Base-by-base conservation (phyloP, 2,888 invertebrate genomes). In the Coelopa pilipes region DNA sequence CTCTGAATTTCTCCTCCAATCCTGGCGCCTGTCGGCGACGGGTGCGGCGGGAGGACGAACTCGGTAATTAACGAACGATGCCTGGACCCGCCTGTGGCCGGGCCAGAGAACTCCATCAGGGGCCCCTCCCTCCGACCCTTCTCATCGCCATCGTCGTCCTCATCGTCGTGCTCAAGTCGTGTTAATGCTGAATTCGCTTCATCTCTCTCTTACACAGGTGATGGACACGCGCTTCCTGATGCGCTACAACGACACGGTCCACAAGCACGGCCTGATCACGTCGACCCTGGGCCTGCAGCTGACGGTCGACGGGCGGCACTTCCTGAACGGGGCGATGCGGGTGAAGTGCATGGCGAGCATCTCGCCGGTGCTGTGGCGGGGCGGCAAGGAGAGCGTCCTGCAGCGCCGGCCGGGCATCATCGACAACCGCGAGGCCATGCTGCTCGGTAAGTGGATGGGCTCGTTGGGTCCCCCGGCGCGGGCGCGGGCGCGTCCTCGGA, bases 301-400 rank as follows among this genome's bases (percentile, higher is more conserved):
- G 83, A 88, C 87, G 68, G 88, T 91, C 72, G 88, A 89, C 81
- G 88, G 88, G 67, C 87, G 89, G 17, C 90, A 91, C 82, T 91
- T 91, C 83, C 87, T 88, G 71, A 89, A 89, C 7, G 91, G 91
- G 70, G 89, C 89, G 67, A 91, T 91, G 90, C 89, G 89, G 79
- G 90, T 91, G 68, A 90, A 91, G 80, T 92, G 91, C 81, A 88
- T 91, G 72, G 91, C 91, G 46, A 90, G 89, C 76, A 88, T 91
- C 80, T 90, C 90, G 17, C 91, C 91, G 15, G 89, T 90, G 1
- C 84, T 91, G 70, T 91, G 91, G 90, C 89, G 89, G 78, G 90
- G 90, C 24, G 90, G 90, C 82, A 86, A 89, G 78, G 91, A 91
- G 81, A 90, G 90, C 79, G 89, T 90, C 1, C 87, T 91, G 21